phyloP scores from a whole-genome alignment of 2,113 vertebrate species.

The Cyphomyrus plagiostoma region DNA sequence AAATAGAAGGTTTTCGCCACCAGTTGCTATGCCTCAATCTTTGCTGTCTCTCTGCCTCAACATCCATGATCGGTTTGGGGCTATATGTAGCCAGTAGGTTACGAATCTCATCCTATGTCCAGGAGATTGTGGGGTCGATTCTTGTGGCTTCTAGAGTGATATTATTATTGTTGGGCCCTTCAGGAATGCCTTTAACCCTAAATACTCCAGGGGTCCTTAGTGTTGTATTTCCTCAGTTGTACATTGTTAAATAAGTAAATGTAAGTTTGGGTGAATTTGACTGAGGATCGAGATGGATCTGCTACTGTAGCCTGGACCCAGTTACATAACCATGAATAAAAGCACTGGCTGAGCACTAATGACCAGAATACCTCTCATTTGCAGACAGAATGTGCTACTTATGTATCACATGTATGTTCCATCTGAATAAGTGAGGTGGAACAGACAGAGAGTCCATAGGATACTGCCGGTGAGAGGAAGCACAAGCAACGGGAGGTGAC shows the following conservation, averaged over 20 bases:
- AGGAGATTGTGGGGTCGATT: background rate
- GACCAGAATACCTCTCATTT: background rate
- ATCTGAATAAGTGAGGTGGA: background rate
- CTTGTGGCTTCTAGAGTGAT: background rate
- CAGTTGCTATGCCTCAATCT: background rate
- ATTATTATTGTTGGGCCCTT: background rate
- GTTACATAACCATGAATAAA: background rate
- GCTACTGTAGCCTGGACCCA: background rate
- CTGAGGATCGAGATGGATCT: background rate
- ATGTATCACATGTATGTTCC: background rate
- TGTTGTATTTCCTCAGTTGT: background rate
- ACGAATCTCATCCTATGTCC: background rate
- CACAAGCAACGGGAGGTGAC: background rate
- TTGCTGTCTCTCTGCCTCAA: background rate
- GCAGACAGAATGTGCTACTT: background rate
- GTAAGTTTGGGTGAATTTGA: background rate
- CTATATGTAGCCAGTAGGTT: background rate
- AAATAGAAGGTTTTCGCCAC: background rate
- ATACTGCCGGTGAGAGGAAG: background rate
- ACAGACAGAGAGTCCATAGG: slow-evolving; percentile 2
- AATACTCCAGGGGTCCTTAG: background rate
- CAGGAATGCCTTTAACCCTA: background rate
- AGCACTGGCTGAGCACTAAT: background rate
- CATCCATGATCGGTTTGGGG: background rate
- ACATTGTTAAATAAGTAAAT: background rate